Percentiles rank a stretch among this genome's conserved stretches.
Conservation (phyloP, 2,113 vertebrate genomes). For the Neodon shergylaensis region DNA sequence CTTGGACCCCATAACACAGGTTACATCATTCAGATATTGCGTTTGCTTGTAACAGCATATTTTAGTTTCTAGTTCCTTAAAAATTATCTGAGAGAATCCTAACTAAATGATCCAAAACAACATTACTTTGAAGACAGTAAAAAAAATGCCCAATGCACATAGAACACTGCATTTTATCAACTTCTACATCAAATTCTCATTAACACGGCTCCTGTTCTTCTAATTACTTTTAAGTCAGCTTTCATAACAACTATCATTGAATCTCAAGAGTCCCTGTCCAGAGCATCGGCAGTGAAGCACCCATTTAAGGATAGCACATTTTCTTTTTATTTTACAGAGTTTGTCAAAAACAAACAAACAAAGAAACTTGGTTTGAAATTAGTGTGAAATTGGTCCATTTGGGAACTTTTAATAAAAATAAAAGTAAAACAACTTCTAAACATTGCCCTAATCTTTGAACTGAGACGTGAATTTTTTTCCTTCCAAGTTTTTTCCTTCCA, state of each 20-base stretch:
- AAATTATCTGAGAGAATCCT: background rate
- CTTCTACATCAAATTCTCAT: background rate
- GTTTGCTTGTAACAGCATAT: background rate
- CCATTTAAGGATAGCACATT: background rate
- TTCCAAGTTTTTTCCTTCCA: background rate
- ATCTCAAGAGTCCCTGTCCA: background rate
- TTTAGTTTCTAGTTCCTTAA: background rate
- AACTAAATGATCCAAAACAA: background rate
- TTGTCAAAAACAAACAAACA: conserved; percentile 20
- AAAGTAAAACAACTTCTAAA: background rate
- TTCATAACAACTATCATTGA: background rate
- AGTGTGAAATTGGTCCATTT: background rate
- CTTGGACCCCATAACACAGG: background rate
- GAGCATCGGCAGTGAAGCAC: background rate
- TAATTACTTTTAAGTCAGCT: background rate
- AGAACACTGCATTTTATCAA: background rate
- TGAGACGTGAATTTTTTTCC: background rate
- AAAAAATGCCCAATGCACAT: background rate
- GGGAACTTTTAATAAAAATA: conserved; percentile 2
- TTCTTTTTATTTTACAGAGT: background rate
- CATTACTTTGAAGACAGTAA: background rate
- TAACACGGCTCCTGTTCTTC: background rate
- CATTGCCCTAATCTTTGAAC: background rate
- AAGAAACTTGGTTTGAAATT: background rate
- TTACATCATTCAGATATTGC: background rate